phyloP scores from a whole-genome alignment of 2,888 invertebrate species.

The Muschampia plurimacula region DNA sequence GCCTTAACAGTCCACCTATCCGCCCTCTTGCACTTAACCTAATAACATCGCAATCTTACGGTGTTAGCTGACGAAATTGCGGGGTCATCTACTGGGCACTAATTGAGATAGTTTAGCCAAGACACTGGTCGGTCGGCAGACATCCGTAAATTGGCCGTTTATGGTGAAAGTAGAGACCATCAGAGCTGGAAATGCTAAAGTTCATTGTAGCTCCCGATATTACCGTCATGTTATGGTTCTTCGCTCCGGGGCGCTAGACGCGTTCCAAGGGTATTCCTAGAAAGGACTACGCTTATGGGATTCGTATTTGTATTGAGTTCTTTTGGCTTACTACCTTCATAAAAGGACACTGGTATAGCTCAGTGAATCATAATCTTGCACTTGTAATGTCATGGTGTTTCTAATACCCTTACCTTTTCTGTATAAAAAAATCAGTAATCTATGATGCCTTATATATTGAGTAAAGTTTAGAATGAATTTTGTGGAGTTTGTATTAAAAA shows the following conservation, averaged over 20 bases:
- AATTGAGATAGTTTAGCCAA: slow-evolving; percentile 84
- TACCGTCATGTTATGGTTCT: slow-evolving; percentile 71
- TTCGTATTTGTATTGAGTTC: not conserved
- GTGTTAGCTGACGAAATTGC: slow-evolving; percentile 75
- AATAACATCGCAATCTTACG: slow-evolving; percentile 68
- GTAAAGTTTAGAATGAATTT: too few relatives aligned
- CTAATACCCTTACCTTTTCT: too few relatives aligned
- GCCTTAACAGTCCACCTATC: slow-evolving; percentile 53
- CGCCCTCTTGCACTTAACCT: slow-evolving; percentile 70
- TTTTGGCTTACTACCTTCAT: not conserved
- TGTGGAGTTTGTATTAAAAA: too few relatives aligned
- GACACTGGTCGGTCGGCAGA: slow-evolving; percentile 77
- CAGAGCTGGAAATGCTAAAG: slow-evolving; percentile 78
- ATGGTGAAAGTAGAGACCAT: slow-evolving; percentile 80
- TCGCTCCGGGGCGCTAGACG: slow-evolving; percentile 69
- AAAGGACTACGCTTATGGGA: slow-evolving; percentile 45
- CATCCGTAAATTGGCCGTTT: slow-evolving; percentile 81
- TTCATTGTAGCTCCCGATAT: slow-evolving; percentile 77
- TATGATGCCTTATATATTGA: too few relatives aligned
- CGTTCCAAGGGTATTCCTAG: slow-evolving; percentile 53
- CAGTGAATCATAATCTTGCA: too few relatives aligned
- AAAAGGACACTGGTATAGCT: too few relatives aligned
- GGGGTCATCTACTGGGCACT: slow-evolving; percentile 80
- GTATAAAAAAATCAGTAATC: too few relatives aligned
- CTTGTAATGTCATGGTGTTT: too few relatives aligned